Base-by-base conservation (phyloP, 2,797 vertebrate species). In the Spondyliosoma cantharus region DNA sequence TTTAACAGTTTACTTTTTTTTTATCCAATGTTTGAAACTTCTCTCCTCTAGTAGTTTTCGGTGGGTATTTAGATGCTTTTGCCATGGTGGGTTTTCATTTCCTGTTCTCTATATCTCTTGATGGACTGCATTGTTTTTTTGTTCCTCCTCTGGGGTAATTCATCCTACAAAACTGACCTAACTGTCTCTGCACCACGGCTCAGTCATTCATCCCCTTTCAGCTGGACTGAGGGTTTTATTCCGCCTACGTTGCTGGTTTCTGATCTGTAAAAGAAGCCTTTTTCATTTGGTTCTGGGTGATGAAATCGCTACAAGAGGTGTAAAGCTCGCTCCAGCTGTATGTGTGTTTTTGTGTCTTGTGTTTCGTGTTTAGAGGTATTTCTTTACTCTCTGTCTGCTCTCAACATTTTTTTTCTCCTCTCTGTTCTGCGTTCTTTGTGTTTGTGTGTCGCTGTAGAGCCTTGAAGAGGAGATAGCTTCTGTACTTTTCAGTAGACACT, bases 391-490 rank as follows among this genome's bases (percentile, higher is more conserved):
- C 49, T 24, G 15, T 74, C 48, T 48, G 29, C n/a, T 80, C 49
- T 82, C 50, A 57, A 46, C 7, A 2, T 59, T 6, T 62, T 14
- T 14, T 69, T 52, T 81, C 56, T 76, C 16, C 68, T 84, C 3
- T 70, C 37, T 63, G 3, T 48, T 67, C 7, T 71, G 24, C 53
- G 25, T 53, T 59, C 29, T 11, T 7, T 75, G 24, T 75, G 60
- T 87, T 32, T 90, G 57, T 86, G 43, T 88, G 74, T 78, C n/a
- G 42, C 54, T 73, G 25, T 89, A 98, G 96, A 97, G 96, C 94
- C 96, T 98, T 90, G 96, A 97, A 95, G 96, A 98, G 93, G 97
- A 98, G 94, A 97, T 97, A 89, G 94, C 94, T 52, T 96, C 96
- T 83, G 94, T 97, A 91, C 96, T 98, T 83, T 95, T 97, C 94